phyloP scores from a whole-genome alignment of 2,797 vertebrate genomes.

The Pangasius larnaudii region DNA sequence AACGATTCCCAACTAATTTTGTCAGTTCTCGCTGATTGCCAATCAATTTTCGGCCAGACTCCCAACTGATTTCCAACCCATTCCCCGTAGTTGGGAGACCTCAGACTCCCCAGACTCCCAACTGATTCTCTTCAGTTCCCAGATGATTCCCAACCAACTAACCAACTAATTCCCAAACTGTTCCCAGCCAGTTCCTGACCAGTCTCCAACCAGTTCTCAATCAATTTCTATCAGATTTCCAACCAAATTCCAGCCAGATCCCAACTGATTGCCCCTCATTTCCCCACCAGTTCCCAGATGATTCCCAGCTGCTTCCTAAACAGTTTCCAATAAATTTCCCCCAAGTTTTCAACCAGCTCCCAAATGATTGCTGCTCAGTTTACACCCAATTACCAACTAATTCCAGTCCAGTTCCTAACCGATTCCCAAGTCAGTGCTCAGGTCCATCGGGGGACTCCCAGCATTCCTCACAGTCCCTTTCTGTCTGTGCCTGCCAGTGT shows the following conservation, averaged over 20 bases:
- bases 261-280: not conserved
- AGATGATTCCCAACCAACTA: not conserved
- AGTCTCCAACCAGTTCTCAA: not conserved
- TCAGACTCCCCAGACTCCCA: not conserved
- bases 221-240: not conserved
- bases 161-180: not conserved
- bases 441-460: constrained; percentile 57
- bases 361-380: too few species aligned
- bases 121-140: not conserved
- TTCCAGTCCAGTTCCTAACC: not conserved
- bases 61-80: too few species aligned
- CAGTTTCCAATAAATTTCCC: not conserved
- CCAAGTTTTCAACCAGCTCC: not conserved
- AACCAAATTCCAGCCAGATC: not conserved
- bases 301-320: not conserved
- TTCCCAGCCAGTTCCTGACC: not conserved
- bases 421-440: constrained; percentile 52
- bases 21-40: not conserved
- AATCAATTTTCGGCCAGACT: not conserved
- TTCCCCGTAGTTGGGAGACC: not conserved
- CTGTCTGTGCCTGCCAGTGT: constrained; percentile 47
- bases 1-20: not conserved
- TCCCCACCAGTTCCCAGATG: not conserved
- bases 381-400: too few species aligned
- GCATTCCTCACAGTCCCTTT: constrained; percentile 58